These are phyloP conservation scores for Sminthopsis crassicaudata DNA, from an alignment of 2,113 vertebrate genomes.

Conservation along the genomic window DNA sequence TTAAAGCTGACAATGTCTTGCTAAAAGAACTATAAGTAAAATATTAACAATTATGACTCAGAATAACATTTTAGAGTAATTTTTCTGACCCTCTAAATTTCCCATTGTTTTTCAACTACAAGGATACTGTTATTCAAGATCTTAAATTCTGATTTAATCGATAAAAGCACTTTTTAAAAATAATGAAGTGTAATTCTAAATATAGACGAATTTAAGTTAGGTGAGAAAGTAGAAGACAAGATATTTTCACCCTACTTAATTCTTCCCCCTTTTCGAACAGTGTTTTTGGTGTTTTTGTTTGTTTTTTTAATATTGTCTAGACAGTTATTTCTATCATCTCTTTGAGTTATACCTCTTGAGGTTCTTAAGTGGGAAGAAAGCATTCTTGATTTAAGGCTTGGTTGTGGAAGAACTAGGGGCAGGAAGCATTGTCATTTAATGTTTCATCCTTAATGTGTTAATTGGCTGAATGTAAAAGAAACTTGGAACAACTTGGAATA, in stretches of 20 bases:
- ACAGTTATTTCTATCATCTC: neutral
- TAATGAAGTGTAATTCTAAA: neutral
- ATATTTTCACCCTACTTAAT: rapidly evolving
- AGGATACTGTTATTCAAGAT: neutral
- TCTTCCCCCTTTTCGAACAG: neutral
- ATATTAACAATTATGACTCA: neutral
- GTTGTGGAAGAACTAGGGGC: neutral
- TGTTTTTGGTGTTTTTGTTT: neutral
- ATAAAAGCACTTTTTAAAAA: neutral
- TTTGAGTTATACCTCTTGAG: neutral
- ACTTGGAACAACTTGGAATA: neutral
- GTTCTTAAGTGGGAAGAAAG: neutral
- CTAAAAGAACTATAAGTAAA: neutral
- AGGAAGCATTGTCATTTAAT: neutral
- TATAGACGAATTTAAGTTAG: neutral
- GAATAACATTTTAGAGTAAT: rapidly evolving
- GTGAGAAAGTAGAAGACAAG: neutral
- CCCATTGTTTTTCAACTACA: neutral
- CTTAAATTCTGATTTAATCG: neutral
- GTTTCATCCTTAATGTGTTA: neutral
- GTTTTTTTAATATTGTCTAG: neutral
- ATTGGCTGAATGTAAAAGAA: neutral
- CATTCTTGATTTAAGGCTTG: neutral
- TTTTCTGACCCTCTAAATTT: neutral
- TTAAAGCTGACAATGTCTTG: neutral